Evolutionary conservation across 2,113 vertebrate species (phyloP).

Genomic region (Ciconia boyciana): DNA sequence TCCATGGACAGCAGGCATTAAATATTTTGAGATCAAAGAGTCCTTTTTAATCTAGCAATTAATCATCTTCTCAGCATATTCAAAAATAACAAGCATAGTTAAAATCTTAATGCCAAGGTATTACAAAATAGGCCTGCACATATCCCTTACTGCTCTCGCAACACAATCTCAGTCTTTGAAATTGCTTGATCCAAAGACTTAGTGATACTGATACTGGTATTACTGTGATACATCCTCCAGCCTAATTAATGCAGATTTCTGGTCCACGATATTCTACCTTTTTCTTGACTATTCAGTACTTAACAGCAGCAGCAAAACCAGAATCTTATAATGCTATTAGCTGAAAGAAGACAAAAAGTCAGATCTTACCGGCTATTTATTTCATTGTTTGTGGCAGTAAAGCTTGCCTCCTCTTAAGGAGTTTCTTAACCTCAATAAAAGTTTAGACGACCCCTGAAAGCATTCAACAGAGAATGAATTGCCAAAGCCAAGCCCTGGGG

Average conservation of each 20-base stretch:
- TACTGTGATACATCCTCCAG: not conserved
- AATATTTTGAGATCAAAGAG: constrained; percentile 4
- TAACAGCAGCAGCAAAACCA: not conserved
- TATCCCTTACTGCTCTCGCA: not conserved
- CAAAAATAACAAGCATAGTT: not conserved
- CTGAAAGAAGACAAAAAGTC: not conserved
- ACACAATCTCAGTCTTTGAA: not conserved
- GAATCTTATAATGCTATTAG: not conserved
- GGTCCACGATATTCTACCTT: not conserved
- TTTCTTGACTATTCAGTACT: not conserved
- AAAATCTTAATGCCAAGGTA: constrained; percentile 25
- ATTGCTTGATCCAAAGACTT: not conserved
- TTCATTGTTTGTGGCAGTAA: not conserved
- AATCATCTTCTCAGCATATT: constrained; percentile 26
- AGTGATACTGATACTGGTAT: not conserved
- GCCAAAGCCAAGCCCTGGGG: not conserved
- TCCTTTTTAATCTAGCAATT: constrained; percentile 48
- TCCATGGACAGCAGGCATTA: not conserved
- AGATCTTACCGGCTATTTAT: not conserved
- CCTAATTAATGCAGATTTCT: not conserved
- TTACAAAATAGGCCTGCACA: not conserved
- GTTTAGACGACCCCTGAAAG: not conserved
- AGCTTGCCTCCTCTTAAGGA: not conserved
- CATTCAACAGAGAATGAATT: not conserved
- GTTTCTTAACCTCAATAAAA: not conserved